Percentiles rank a stretch among this genome's conserved stretches.
phyloP scores from a whole-genome alignment of 1,140 invertebrate genomes.

The Monomorium pharaonis region DNA sequence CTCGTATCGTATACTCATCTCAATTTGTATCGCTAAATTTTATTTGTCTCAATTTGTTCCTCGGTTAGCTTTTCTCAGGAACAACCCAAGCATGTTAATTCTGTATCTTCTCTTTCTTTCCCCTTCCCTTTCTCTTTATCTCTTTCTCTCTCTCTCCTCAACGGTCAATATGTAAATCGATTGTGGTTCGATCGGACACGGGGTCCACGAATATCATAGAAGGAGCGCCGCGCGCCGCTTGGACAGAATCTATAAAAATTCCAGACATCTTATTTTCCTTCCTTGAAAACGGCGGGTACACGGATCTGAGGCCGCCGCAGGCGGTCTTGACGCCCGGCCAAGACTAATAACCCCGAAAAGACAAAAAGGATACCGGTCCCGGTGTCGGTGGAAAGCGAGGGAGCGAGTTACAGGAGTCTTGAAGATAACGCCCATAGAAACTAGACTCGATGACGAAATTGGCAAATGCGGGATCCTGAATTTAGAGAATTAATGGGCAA shows the following conservation, averaged over 20 bases:
- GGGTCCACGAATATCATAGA: conserved; percentile 49
- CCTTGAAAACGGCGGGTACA: conserved; percentile 61
- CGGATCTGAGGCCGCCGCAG: conserved; percentile 53
- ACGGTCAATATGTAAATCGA: conserved; percentile 38
- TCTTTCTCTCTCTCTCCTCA: not conserved
- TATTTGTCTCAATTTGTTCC: too few species aligned
- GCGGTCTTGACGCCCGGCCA: conserved; percentile 67
- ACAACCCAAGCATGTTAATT: conserved; percentile 13
- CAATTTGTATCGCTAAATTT: conserved; percentile 42
- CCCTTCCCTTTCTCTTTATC: not conserved
- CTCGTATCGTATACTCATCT: conserved; percentile 22
- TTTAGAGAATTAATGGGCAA: not conserved
- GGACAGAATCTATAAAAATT: conserved; percentile 71
- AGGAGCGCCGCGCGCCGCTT: conserved; percentile 17
- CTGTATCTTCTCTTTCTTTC: not conserved
- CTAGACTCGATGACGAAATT: not conserved
- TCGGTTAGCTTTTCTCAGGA: not conserved
- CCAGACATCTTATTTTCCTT: conserved; percentile 71
- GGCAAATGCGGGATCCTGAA: not conserved
- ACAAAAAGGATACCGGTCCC: conserved; percentile 61
- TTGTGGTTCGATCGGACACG: conserved; percentile 21
- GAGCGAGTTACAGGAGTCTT: conserved; percentile 10
- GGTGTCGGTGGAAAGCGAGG: conserved; percentile 3
- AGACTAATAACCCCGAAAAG: conserved; percentile 69
- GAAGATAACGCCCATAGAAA: not conserved